Base-by-base conservation (phyloP, 2,797 vertebrate species). In the Diglossa cyanea region DNA sequence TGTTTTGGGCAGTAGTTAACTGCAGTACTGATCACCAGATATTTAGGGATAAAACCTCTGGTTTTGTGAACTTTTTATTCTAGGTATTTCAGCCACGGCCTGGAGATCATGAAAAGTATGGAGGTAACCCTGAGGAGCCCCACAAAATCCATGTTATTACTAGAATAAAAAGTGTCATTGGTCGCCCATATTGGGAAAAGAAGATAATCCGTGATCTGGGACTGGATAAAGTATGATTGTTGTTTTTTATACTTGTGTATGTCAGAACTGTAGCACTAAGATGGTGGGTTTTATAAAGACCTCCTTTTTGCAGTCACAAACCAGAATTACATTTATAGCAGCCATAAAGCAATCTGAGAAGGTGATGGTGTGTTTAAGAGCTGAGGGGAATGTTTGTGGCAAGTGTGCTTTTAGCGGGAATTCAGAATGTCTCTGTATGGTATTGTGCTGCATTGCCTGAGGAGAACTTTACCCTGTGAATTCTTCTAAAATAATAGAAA, bases 151-250 rank as follows among this genome's bases (percentile, higher is more conserved):
- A 99, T 1, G 80, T 99, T 77, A 83, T 99, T 85, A 99, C 98
- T 4, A 98, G 99, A 80, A 98, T 99, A 73, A 99, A 94, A 97
- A 98, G 98, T 90, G 96, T 94, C 17, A 62, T 96, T 72, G 90
- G 99, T 31, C 98, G 99, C 77, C 99, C 99, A 0, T 99, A 99
- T 76, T 99, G 99, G 99, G 99, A 99, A 97, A 99, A 98, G 95
- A 98, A 99, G 25, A 94, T 98, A 40, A 74, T 99, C 71, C 98
- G 94, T 92, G 61, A 96, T 87, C 98, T 99, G 30, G 98, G 99
- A 20, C 97, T 99, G 80, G 39, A 97, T 74, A 99, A 99, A 98
- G 99, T 99, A 96, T 47, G 86, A 25, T 70, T 30, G 17, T 45
- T 66, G 9, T 17, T 72, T 66, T 88, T 93, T 26, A 3, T 61